Conservation (phyloP, 2,888 invertebrate genomes). For the Harpagoxenus sublaevis region DNA sequence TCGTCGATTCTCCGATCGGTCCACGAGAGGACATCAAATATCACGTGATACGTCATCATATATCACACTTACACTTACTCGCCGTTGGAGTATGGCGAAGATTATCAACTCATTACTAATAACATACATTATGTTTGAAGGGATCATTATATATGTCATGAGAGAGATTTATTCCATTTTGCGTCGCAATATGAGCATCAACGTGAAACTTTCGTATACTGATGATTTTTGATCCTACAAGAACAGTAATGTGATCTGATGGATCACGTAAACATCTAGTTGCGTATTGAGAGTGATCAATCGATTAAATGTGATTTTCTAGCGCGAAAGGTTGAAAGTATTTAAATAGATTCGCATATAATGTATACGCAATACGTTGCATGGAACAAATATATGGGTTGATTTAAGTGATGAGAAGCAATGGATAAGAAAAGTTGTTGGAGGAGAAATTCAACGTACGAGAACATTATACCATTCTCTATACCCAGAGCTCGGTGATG, state of each 20-base stretch:
- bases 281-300: constrained; percentile 1
- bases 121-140: not conserved
- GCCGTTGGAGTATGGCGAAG: not conserved
- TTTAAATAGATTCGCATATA: not conserved
- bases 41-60: constrained; percentile 11
- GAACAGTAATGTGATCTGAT: not conserved
- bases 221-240: not conserved
- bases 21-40: not conserved
- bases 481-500: not conserved
- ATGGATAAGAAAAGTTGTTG: not conserved
- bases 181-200: not conserved
- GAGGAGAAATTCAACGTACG: not conserved
- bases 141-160: not conserved
- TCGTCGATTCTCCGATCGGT: constrained; percentile 13
- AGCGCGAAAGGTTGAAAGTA: not conserved
- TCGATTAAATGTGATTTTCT: constrained; percentile 26
- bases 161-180: constrained; percentile 15
- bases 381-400: not conserved
- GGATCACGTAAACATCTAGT: not conserved
- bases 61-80: constrained; percentile 14
- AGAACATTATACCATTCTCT: not conserved
- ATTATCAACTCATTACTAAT: constrained; percentile 21
- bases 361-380: not conserved
- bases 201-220: not conserved
- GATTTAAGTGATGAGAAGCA: not conserved